Evolutionary conservation across 2,797 vertebrate genomes (phyloP), one percentile per base, ranked within the genome.

Genomic region (Sebastiscus albofasciatus): DNA sequence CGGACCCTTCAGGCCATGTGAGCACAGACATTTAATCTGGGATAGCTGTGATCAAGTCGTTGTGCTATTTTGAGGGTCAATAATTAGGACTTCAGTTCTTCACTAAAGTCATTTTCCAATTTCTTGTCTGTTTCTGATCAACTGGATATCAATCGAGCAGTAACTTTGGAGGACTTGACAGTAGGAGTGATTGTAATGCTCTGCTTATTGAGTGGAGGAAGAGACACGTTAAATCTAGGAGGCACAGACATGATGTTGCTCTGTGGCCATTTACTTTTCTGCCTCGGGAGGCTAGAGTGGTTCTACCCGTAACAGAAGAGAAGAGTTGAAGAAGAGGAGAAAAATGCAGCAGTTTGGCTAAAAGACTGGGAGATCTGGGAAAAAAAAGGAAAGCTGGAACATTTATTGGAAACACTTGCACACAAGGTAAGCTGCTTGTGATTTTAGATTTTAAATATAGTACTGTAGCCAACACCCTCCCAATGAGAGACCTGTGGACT

Each of bases 281-380:
- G 80, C 83, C 81, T 90, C 81, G 87, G 80, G 84, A 89, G 90
- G 72, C 92, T 72, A 81, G 84, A 86, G 87, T 87, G 91, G 91
- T 87, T 93, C 86, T 92, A 91, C 88, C 90, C 90, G 7, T 88
- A 89, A 86, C 67, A 87, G 72, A 75, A 73, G 64, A 89, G 65
- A 78, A 61, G 68, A 75, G 49, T 27, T 56, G 67, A 39, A 60
- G 24, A 24, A 2, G 58, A 68, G 22, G 59, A 78, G 78, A 83
- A 94, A 73, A 39, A 95, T 95, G 95, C 89, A 90, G 89, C 84
- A 90, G 79, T 89, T 90, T 81, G 91, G 91, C 55, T 91, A 67
- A 82, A 89, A 79, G 69, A 46, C 56, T 16, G 18, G 64, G 65
- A 72, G 6, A 80, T 70, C 68, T 78, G 36, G 54, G 81, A 9